These are phyloP conservation scores for Corydoras maculifer DNA, from an alignment of 2,113 vertebrate species.

Conservation along the genomic window DNA sequence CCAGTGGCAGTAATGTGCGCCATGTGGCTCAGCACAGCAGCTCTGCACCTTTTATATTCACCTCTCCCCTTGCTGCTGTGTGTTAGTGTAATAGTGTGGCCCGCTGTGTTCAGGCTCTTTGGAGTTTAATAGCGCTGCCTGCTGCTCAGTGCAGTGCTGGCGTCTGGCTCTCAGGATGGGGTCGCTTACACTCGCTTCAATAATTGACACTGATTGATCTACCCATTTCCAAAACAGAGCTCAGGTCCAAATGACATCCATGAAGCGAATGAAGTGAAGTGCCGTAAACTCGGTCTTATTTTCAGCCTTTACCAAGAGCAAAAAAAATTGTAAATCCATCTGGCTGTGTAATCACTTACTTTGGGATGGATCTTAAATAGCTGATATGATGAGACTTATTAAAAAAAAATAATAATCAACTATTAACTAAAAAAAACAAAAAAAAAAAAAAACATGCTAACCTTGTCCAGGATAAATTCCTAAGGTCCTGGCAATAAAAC, in stretches of 20 bases:
- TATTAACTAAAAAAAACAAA: neutral
- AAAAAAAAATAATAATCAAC: neutral
- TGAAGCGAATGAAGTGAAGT: conserved; percentile 39
- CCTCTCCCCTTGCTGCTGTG: neutral
- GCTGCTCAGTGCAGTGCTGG: conserved; percentile 58
- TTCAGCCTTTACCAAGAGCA: conserved; percentile 19
- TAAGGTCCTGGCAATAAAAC: too few relatives aligned
- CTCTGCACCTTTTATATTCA: conserved; percentile 9
- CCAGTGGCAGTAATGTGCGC: conserved; percentile 8
- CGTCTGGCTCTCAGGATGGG: conserved; percentile 60
- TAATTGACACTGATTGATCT: conserved; percentile 75
- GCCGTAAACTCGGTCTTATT: conserved; percentile 35
- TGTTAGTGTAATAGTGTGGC: conserved; percentile 52
- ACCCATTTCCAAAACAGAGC: conserved; percentile 52
- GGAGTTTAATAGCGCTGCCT: conserved; percentile 56
- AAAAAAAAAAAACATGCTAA: too few relatives aligned
- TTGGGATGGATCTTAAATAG: conserved; percentile 5
- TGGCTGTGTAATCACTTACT: conserved; percentile 37
- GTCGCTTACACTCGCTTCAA: conserved; percentile 55
- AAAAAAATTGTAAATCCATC: conserved; percentile 34
- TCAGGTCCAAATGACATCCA: conserved; percentile 46
- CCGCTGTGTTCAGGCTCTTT: conserved; percentile 52
- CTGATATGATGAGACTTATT: conserved; percentile 6
- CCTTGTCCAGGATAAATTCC: neutral
- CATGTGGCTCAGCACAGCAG: conserved; percentile 14